Evolutionary conservation across 2,113 vertebrate species (phyloP), one percentile per base, ranked within the genome.

Genomic region (Tachycineta bicolor): DNA sequence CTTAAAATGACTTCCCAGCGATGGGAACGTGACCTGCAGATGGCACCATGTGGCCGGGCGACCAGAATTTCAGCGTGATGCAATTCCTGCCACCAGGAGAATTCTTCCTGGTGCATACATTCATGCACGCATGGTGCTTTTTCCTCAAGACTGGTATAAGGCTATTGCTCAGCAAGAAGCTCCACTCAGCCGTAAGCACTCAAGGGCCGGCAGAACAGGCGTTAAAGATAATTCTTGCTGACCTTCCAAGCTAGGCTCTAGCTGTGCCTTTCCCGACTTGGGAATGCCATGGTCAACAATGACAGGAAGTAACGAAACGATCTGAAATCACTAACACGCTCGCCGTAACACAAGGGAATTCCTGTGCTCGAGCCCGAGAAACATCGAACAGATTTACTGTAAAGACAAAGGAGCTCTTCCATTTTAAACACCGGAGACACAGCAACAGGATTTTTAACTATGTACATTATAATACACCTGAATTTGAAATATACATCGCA

Each of bases 11-110:
- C 14, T 46, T 34, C 33, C 14, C 50, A 11, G 12, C 0, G 0
- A 29, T 2, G 9, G 39, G 44, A 81, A 70, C 6, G 3, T 4
- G 55, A 47, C 92, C 96, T 96, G 88, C 79, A 96, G 96, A 18
- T 87, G 96, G 95, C 96, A 92, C 64, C 70, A 69, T 31, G 52
- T 12, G 37, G 64, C 4, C 50, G 9, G 29, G 18, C 29, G n/a
- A 81, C 24, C 52, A n/a, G 50, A 47, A 55, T 11, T 1, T 20
- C 44, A 53, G 67, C 29, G 6, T 79, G 87, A 93, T 75, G 87
- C 69, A 93, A 83, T 78, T 59, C 59, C 92, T 83, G 75, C 74
- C 89, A 53, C 58, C 84, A 46, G 13, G 21, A 50, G 17, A 47
- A 43, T 3, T 41, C 78, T 44, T 93, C 82, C 90, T 28, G 12